Evolutionary conservation across 2,797 vertebrate genomes (phyloP).

Genomic region (Mormyrus hasselquistii): DNA sequence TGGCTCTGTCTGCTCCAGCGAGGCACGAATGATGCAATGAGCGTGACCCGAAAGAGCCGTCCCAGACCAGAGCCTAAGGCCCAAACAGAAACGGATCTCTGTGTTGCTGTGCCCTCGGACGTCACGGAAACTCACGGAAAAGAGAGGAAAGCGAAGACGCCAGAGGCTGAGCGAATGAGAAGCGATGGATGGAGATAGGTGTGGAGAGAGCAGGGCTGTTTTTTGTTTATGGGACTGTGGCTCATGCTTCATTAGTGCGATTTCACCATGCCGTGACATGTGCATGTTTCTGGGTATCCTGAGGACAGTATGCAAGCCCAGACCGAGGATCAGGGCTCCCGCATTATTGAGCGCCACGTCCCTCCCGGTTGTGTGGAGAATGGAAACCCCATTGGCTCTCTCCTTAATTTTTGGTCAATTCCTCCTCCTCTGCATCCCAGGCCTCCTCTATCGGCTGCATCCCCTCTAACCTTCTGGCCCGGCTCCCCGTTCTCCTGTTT

Average conservation of each 20-base stretch:
- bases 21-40: not conserved
- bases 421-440: not conserved
- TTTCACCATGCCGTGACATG: slow-evolving; percentile 21
- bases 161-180: not conserved
- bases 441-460: not conserved
- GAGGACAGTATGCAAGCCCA: not conserved
- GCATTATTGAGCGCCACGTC: not conserved
- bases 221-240: not conserved
- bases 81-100: not conserved
- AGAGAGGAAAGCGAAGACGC: not conserved
- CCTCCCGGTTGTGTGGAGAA: not conserved
- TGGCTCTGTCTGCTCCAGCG: not conserved
- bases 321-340: not conserved
- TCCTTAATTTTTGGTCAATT: not conserved
- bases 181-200: not conserved
- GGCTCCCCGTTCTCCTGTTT: not conserved
- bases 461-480: not conserved
- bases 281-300: slow-evolving; percentile 14
- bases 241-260: slow-evolving; percentile 18
- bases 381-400: not conserved
- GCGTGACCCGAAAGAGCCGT: not conserved
- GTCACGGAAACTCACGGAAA: not conserved
- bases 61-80: not conserved
- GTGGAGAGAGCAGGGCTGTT: not conserved
- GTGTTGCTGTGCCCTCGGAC: not conserved